phyloP scores from a whole-genome alignment of 2,113 vertebrate species.

The Turnix velox region DNA sequence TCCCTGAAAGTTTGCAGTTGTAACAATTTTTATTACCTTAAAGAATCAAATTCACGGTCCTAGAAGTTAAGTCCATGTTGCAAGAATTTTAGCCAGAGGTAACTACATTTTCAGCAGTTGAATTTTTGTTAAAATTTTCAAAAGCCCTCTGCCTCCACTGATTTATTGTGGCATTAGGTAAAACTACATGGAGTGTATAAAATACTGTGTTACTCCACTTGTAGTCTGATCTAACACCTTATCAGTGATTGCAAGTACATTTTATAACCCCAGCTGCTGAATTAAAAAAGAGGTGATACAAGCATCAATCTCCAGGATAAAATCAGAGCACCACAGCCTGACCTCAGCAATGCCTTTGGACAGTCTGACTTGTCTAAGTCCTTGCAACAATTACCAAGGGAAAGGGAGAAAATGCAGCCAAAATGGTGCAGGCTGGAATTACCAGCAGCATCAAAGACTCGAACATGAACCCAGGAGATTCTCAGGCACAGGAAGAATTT shows the following conservation, averaged over 20 bases:
- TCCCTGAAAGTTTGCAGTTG: neutral
- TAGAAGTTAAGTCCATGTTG: neutral
- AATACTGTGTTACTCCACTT: conserved; percentile 53
- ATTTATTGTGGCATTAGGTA: conserved; percentile 70
- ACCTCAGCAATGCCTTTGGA: conserved; percentile 81
- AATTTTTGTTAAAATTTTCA: conserved; percentile 56
- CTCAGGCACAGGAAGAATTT: neutral
- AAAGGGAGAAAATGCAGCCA: conserved; percentile 57
- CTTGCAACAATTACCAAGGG: conserved; percentile 72
- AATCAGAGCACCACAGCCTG: conserved; percentile 75
- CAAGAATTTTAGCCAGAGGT: neutral
- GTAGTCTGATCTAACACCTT: conserved; percentile 64
- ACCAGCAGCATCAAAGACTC: conserved; percentile 57
- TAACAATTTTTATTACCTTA: neutral
- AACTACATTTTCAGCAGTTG: neutral
- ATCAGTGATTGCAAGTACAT: conserved; percentile 72
- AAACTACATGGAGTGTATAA: conserved; percentile 67
- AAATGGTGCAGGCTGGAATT: conserved; percentile 68
- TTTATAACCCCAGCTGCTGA: conserved; percentile 76
- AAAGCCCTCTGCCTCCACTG: conserved; percentile 54
- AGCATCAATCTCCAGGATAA: conserved; percentile 83
- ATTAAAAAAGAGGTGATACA: conserved; percentile 78
- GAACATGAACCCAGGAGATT: neutral
- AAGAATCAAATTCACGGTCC: no score
- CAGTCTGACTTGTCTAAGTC: conserved; percentile 71